phyloP scores from a whole-genome alignment of 2,888 invertebrate genomes.

The Zaprionus bogoriensis region DNA sequence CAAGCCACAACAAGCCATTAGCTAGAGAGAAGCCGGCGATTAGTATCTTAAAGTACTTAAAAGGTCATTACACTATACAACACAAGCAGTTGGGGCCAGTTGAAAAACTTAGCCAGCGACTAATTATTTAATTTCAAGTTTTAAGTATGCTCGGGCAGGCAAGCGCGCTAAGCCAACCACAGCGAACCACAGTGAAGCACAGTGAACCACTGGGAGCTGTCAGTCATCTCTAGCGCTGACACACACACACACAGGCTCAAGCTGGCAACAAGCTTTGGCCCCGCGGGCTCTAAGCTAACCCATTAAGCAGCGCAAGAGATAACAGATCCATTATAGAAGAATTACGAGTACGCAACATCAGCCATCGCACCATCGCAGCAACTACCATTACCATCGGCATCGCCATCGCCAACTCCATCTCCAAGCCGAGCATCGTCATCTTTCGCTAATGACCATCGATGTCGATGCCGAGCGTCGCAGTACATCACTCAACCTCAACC shows the following conservation, averaged over 20 bases:
- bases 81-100: slow-evolving; percentile 5
- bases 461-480: slow-evolving; percentile 49
- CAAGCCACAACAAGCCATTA: slow-evolving; percentile 76
- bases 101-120: slow-evolving; percentile 72
- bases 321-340: slow-evolving; percentile 78
- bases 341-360: slow-evolving; percentile 73
- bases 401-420: slow-evolving; percentile 28
- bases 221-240: slow-evolving; percentile 66
- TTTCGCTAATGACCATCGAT: slow-evolving; percentile 76
- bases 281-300: slow-evolving; percentile 64
- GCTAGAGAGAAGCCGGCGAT: slow-evolving; percentile 62
- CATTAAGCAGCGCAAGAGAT: slow-evolving; percentile 72
- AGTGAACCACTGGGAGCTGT: slow-evolving; percentile 52
- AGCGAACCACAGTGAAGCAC: slow-evolving; percentile 5
- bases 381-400: slow-evolving; percentile 48
- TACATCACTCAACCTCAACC: slow-evolving; percentile 68
- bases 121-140: slow-evolving; percentile 76
- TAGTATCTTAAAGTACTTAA: slow-evolving; percentile 78
- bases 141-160: slow-evolving; percentile 62
- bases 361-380: slow-evolving; percentile 27
- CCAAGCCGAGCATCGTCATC: slow-evolving; percentile 65
- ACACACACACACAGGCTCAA: too few relatives aligned
- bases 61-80: slow-evolving; percentile 71
- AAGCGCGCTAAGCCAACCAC: slow-evolving; percentile 14
- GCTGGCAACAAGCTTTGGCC: slow-evolving; percentile 38